Evolutionary conservation across 2,113 vertebrate genomes (phyloP).

Genomic region (Rhineura floridana): DNA sequence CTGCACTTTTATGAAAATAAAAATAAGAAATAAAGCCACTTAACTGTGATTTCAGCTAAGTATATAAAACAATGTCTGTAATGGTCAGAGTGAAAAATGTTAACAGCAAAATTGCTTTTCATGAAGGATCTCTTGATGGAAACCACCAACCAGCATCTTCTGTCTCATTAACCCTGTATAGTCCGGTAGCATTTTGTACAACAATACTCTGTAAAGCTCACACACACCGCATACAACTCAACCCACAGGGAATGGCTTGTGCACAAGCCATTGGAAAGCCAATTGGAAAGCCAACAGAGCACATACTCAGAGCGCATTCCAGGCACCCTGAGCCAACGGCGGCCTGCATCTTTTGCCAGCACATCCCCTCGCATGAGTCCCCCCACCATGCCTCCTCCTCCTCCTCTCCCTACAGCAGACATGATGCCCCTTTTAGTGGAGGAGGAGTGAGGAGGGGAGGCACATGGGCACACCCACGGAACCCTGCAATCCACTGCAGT

Average conservation of each 20-base stretch:
- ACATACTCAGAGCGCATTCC: background rate
- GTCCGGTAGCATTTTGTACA: conserved; percentile 69
- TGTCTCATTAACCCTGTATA: conserved; percentile 67
- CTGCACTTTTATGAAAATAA: conserved; percentile 81
- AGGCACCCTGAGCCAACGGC: conserved; percentile 21
- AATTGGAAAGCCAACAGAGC: no score
- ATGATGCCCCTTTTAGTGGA: background rate
- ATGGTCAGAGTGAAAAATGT: conserved; percentile 77
- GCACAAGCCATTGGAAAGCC: no score
- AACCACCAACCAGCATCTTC: conserved; percentile 42
- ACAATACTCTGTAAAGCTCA: conserved; percentile 69
- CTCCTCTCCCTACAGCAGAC: background rate
- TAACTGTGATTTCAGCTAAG: conserved; percentile 82
- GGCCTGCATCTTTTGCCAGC: conserved; percentile 73
- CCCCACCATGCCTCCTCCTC: no score
- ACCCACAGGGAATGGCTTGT: background rate
- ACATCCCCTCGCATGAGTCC: conserved; percentile 39
- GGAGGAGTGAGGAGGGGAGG: background rate
- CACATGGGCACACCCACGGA: background rate
- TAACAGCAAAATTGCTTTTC: conserved; percentile 77
- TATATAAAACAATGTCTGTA: conserved; percentile 84
- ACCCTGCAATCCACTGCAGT: background rate
- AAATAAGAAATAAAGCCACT: conserved; percentile 82
- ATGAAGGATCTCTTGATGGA: conserved; percentile 75
- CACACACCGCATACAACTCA: background rate